These are phyloP conservation scores for Paratrypauchen microcephalus DNA, from an alignment of 2,797 vertebrate genomes.

Conservation along the genomic window DNA sequence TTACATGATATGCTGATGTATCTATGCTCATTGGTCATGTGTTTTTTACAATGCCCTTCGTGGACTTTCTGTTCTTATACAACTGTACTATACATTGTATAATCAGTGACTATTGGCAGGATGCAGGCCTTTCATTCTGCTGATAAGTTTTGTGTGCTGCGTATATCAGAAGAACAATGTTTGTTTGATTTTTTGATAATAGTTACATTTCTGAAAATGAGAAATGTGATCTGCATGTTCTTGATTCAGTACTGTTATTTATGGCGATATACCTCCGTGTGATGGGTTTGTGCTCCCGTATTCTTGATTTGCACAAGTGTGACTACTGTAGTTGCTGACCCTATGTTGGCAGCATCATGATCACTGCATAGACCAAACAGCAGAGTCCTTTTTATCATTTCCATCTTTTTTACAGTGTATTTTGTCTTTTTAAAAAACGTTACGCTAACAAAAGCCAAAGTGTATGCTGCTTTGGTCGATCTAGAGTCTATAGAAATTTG, in stretches of 20 bases:
- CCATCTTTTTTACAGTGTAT: slow-evolving; percentile 27
- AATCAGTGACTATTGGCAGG: slow-evolving; percentile 34
- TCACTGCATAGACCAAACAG: slow-evolving; percentile 19
- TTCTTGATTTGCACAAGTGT: slow-evolving; percentile 48
- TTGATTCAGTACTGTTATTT: slow-evolving; percentile 61
- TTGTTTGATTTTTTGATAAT: slow-evolving; percentile 31
- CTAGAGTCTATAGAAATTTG: slow-evolving; percentile 25
- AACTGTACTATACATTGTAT: slow-evolving; percentile 25
- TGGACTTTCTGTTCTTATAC: slow-evolving; percentile 34
- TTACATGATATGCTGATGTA: slow-evolving; percentile 44
- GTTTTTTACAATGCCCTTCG: slow-evolving; percentile 43
- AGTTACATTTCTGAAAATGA: slow-evolving; percentile 29
- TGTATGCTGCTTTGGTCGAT: slow-evolving; percentile 21
- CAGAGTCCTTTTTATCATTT: slow-evolving; percentile 18
- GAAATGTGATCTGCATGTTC: slow-evolving; percentile 59
- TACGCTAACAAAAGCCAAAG: slow-evolving; percentile 29
- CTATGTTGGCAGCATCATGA: slow-evolving; percentile 16
- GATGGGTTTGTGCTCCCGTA: slow-evolving; percentile 42
- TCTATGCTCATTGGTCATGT: slow-evolving; percentile 24
- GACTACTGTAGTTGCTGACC: slow-evolving; percentile 37
- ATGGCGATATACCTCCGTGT: slow-evolving; percentile 64
- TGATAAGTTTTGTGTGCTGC: slow-evolving; percentile 44
- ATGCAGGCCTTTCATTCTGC: slow-evolving; percentile 67
- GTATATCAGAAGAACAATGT: slow-evolving; percentile 5
- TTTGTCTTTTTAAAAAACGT: slow-evolving; percentile 19